phyloP scores from a whole-genome alignment of 1,140 invertebrate species.

The Bombus fervidus region DNA sequence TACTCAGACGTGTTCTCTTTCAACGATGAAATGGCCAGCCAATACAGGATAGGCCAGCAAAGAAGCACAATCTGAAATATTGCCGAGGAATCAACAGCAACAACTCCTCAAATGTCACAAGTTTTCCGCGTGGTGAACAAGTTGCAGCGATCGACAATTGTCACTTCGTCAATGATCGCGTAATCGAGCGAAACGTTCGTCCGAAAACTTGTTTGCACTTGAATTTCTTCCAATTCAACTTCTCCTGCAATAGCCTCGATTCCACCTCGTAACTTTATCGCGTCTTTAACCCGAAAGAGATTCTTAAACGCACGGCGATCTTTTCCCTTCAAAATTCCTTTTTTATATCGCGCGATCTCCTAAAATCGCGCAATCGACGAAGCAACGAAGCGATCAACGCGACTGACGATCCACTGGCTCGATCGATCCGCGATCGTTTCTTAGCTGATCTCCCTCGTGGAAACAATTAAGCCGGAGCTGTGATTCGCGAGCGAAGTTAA shows the following conservation, averaged over 20 bases:
- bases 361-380: neutral
- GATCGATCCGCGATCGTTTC: neutral
- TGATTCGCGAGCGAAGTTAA: slow-evolving; percentile 26
- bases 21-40: no score
- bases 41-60: accelerated
- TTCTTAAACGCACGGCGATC: neutral
- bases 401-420: neutral
- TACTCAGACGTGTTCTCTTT: no score
- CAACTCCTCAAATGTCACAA: neutral
- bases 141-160: neutral
- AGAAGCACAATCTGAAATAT: neutral
- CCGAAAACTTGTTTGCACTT: no score
- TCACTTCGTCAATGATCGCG: neutral
- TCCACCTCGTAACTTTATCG: no score
- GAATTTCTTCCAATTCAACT: neutral
- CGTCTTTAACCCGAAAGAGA: no score
- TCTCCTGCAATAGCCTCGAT: neutral
- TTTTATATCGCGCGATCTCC: neutral
- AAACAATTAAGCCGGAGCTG: slow-evolving; percentile 47
- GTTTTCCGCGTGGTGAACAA: neutral
- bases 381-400: neutral
- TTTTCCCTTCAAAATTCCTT: neutral
- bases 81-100: no score
- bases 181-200: neutral
- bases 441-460: neutral